Base-by-base conservation (phyloP, 1,140 invertebrate species). In the Teleopsis dalmanni region DNA sequence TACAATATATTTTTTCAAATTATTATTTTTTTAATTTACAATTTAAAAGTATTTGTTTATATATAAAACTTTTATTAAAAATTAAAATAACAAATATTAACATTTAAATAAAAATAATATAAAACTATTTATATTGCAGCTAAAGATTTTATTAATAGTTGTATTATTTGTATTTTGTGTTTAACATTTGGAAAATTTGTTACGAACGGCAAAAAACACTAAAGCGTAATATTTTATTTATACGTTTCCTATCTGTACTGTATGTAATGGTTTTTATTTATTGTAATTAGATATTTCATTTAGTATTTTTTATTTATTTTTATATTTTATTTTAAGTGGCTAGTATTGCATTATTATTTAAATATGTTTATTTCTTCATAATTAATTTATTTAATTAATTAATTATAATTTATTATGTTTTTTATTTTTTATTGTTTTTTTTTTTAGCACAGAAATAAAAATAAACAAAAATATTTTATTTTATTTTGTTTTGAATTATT, bases 401-500 rank as follows among this genome's bases (percentile, higher is more conserved):
- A 34, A 6, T 14, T 4, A 14, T 26, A 14, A 25, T 25, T 41
- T 14, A 25, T n/a, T 10, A 41, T 38, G 2, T 26, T 26, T 11
- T 25, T n/a, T 22, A 2, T 18, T 42, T 42, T 41, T 29, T 7
- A 29, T 29, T 29, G 27, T 13, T 29, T 29, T 8, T 29, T 29
- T 29, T 7, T 29, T 29, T 29, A 29, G 27, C 13, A 29, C 27
- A 29, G 7, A 29, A 29, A 29, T 29, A 29, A 8, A 29, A 8
- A 29, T 29, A 13, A 29, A 29, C 27, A 29, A 43, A 43, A 43
- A 43, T 43, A 43, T 43, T 29, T 43, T 43, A 29, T 41, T 34
- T 22, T 48, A 7, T 40, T 40, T 40, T 21, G 19, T 47, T 33
- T 48, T 41, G 6, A 14, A 27, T 27, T 23, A 29, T 11, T 1